Evolutionary conservation across 1,140 invertebrate species (phyloP), one percentile per base, ranked within the genome.

Genomic region (Polyergus mexicanus): DNA sequence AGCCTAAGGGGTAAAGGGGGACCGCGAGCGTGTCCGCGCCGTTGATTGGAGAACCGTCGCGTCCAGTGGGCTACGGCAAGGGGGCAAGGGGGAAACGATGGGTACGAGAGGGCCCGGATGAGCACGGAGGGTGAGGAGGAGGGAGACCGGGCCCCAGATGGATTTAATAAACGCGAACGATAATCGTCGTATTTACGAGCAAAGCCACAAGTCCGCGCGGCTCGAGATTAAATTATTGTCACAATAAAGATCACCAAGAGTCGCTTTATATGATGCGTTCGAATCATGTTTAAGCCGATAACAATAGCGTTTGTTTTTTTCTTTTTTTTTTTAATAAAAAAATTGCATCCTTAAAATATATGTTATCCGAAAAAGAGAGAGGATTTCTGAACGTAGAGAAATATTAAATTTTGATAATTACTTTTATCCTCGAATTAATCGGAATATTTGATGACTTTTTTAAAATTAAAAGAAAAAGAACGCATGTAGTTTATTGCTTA

Each of bases 171-270:
- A 58, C 88, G 84, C 87, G 68, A 89, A 58, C 87, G 87, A 86
- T 89, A 89, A 89, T 89, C 88, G 87, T 32, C 7, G 76, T 89
- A 89, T 89, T 89, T 89, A 89, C 88, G 88, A 89, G 87, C 88
- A 68, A 85, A 47, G 74, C 75, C 87, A 80, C 58, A 83, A 86
- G 84, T 89, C 77, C 81, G 60, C 81, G 54, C 54, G 83, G 62
- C 56, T 80, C 71, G 54, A 89, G 92, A 92, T 93, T 92, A 93
- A 94, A 94, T 94, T 94, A 94, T 94, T 94, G 92, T 94, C 93
- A 93, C 88, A 93, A 93, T 94, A 94, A 92, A 92, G 89, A 92
- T 91, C 75, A 51, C 47, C 69, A 16, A 35, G 19, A 32, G 44
- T 19, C 44, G n/a, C 28, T 19, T 41, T 44, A 60, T 28, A 16